Evolutionary conservation across 2,113 vertebrate species (phyloP).

Genomic region (Poeciliopsis retropinna): DNA sequence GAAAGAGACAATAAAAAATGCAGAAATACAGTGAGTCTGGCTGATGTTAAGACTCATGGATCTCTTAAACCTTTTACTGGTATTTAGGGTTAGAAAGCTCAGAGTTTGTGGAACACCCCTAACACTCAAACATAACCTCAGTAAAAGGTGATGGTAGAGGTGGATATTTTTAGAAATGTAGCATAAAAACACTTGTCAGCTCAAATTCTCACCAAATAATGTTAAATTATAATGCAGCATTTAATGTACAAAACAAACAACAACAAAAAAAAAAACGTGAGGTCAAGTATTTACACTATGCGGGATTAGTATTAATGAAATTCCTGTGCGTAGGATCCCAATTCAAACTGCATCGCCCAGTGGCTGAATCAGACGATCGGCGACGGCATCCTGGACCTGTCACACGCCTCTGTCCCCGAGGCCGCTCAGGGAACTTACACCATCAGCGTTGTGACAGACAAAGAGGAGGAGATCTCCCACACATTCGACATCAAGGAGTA

Average conservation of each 20-base stretch:
- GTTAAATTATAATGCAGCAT: not conserved
- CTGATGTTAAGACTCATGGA: not conserved
- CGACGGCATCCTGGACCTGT: slow-evolving; percentile 74
- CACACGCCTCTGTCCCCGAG: slow-evolving; percentile 65
- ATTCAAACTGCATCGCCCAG: slow-evolving; percentile 76
- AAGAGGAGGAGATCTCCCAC: slow-evolving; percentile 48
- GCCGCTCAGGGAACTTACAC: slow-evolving; percentile 65
- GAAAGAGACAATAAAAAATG: not conserved
- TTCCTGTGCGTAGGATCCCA: slow-evolving; percentile 69
- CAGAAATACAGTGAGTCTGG: not conserved
- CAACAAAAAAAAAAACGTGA: no score
- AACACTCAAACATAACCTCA: no score
- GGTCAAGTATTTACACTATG: no score
- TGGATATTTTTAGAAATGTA: not conserved
- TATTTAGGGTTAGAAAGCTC: not conserved
- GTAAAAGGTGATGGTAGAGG: not conserved
- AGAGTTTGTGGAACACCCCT: no score
- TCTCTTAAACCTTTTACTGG: not conserved
- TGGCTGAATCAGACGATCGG: slow-evolving; percentile 67
- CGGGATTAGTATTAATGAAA: not conserved
- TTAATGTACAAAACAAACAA: not conserved
- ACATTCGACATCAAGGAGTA: slow-evolving; percentile 78
- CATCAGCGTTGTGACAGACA: slow-evolving; percentile 59
- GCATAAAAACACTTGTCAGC: not conserved
- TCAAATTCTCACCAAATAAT: not conserved